Base-by-base conservation (phyloP, 2,113 vertebrate genomes). In the Pycnonotus jocosus region DNA sequence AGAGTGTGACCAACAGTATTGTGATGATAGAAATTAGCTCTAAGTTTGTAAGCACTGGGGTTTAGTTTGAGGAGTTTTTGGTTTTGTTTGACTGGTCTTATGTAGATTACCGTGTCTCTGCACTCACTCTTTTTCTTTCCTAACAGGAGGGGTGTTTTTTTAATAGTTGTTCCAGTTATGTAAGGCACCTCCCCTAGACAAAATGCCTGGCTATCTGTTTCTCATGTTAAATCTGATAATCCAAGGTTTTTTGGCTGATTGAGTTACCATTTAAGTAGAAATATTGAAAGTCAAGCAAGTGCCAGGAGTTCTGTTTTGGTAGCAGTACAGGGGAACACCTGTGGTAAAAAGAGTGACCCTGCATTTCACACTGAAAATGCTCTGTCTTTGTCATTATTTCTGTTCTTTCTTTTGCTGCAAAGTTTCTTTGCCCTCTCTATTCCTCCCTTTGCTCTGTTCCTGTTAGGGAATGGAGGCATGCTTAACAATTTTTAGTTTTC, bases 401-500 rank as follows among this genome's bases (percentile, higher is more conserved):
- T 40, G 60, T 64, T 61, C 30, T 31, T 57, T n/a, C 25, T 28
- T 88, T 80, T 3, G 4, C 66, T 58, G 45, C 0, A 1, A 64
- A 61, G 42, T 72, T 88, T 50, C 42, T 66, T 90, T 73, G 40
- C 33, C 25, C 27, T 56, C 33, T 62, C 12, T 1, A 2, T 9
- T 14, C 7, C 9, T 7, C 8, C 7, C 33, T 85, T 82, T 35
- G 7, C 42, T 48, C 28, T 56, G 28, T 74, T 72, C 37, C 54
- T 92, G 0, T 71, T 83, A 62, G 33, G 28, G 37, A 83, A 27
- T 33, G 51, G 68, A 91, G 50, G 27, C 33, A 27, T 82, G 60
- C 48, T n/a, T 66, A 23, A 61, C 11, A 69, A 19, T 71, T 95
- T 92, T 81, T 47, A 71, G 37, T 77, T 85, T 83, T 88, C 71